Base-by-base conservation (phyloP, 2,797 vertebrate species). In the Heliangelus exortis region DNA sequence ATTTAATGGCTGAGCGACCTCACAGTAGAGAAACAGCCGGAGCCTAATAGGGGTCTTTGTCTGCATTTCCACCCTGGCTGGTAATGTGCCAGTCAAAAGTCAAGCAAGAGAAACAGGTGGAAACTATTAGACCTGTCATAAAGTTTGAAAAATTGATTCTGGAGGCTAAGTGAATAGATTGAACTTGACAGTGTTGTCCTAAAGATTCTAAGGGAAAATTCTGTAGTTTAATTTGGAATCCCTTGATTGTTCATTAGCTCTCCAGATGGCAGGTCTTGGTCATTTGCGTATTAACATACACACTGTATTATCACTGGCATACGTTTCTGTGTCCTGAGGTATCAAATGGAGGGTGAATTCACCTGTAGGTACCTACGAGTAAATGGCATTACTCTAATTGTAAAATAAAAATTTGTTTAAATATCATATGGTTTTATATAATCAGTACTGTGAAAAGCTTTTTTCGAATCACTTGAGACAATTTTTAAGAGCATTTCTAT, bases 141-240 rank as follows among this genome's bases (percentile, higher is more conserved):
- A 99, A 98, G 98, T 99, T 99, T 99, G 99, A 99, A 98, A 99
- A 99, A 99, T 99, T 98, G 98, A 98, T 98, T 97, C 98, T 96
- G 96, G 98, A 98, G 98, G 97, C 73, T 81, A 90, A 94, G 97
- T 98, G 98, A 98, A 97, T 97, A 99, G 98, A 99, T 99, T 99
- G 98, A 97, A 98, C 97, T 98, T 99, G 99, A 99, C 99, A 99
- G 97, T 99, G 99, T 99, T 99, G 98, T 99, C 98, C 98, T 99
- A 98, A 98, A 98, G 98, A 98, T 98, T 98, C 98, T 95, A 93
- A 97, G 95, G 94, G 94, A 97, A 97, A 97, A 96, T 91, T 95
- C 97, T 98, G 97, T 94, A 97, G 97, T 98, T 98, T 98, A 97
- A 98, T 98, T 99, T 98, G 97, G 97, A 98, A 97, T 98, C 94